Conservation (phyloP, 1,140 invertebrate species). For the Prorops nasuta region DNA sequence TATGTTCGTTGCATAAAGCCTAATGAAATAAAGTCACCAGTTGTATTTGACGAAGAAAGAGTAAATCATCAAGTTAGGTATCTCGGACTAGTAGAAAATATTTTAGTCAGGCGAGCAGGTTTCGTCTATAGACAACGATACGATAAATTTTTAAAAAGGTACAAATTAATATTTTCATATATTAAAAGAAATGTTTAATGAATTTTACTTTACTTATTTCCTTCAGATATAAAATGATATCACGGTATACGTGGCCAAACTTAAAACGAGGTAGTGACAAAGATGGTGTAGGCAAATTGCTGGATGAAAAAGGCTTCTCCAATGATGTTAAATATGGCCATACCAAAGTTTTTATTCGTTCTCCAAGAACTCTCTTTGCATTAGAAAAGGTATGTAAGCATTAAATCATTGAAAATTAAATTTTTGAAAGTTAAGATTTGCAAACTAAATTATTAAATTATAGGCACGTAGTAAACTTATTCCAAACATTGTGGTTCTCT, state of each 20-base stretch:
- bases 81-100: constrained; percentile 89
- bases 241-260: constrained; percentile 92
- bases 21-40: constrained; percentile 87
- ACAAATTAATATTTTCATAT: constrained; percentile 2
- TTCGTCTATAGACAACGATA: constrained; percentile 91
- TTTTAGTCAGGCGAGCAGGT: constrained; percentile 88
- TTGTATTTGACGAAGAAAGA: constrained; percentile 74
- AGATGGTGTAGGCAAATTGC: constrained; percentile 81
- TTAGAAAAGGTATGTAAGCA: constrained; percentile 73
- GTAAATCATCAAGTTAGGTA: constrained; percentile 90
- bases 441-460: constrained; percentile 16
- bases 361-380: constrained; percentile 84
- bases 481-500: constrained; percentile 83
- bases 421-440: neutral
- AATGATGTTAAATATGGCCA: constrained; percentile 91
- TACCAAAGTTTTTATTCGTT: constrained; percentile 92
- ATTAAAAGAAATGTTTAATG: constrained; percentile 2
- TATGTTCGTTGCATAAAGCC: constrained; percentile 97
- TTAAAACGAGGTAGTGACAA: constrained; percentile 73
- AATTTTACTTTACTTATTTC: constrained; percentile 30
- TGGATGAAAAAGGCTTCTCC: constrained; percentile 75
- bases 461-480: constrained; percentile 75
- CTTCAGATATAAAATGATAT: constrained; percentile 94
- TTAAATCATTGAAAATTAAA: no score
- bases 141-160: constrained; percentile 81